A percentile compares a stretch with the other conserved stretches of the same genome.
phyloP scores from a whole-genome alignment of 1,140 invertebrate species.

The Chionoecetes opilio region DNA sequence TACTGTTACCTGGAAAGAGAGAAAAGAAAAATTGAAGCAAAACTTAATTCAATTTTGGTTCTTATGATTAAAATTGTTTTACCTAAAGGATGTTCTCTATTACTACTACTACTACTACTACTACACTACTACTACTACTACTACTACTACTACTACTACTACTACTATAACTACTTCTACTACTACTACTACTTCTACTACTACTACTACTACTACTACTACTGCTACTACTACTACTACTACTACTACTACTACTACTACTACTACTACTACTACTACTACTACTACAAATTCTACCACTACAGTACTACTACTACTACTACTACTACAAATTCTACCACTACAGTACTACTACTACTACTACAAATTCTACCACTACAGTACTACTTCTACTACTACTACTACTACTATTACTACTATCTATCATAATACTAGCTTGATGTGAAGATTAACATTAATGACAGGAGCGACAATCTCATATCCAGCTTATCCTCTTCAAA shows the following conservation, averaged over 20 bases:
- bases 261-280: constrained; percentile 29
- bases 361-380: no score
- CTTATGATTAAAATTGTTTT: no score
- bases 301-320: constrained; percentile 27
- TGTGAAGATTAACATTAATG: no score
- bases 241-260: constrained; percentile 21
- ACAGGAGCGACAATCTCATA: no score
- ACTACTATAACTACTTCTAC: neutral
- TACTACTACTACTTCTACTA: neutral
- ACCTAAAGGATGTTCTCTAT: no score
- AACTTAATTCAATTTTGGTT: no score
- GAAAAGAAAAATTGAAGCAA: no score
- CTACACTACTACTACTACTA: constrained; percentile 25
- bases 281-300: neutral
- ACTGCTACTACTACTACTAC: neutral
- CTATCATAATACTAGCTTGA: no score
- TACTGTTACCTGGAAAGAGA: no score
- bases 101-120: constrained; percentile 32
- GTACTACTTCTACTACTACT: no score
- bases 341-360: neutral
- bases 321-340: neutral
- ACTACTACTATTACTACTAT: no score
- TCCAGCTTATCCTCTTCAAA: no score
- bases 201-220: neutral
- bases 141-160: constrained; percentile 16